Conservation (phyloP, 2,888 invertebrate genomes). For the Orthosia gracilis region DNA sequence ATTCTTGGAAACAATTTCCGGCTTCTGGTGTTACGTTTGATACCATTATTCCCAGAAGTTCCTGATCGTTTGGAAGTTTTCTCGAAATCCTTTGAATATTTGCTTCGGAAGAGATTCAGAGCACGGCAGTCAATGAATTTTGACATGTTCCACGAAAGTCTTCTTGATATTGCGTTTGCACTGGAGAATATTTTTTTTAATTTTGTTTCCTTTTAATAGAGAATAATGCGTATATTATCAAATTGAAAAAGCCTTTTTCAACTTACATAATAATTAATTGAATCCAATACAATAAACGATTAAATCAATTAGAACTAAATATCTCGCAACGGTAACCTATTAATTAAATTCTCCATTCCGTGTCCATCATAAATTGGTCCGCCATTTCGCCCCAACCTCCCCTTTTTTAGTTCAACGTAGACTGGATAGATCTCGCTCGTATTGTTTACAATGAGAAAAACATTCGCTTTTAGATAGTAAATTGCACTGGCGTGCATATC, state of each 20-base stretch:
- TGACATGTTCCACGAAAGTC: slow-evolving; percentile 37
- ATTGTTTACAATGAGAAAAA: slow-evolving; percentile 70
- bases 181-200: background rate
- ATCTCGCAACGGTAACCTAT: slow-evolving; percentile 42
- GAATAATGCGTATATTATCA: background rate
- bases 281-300: slow-evolving; percentile 1
- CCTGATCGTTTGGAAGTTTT: slow-evolving; percentile 8
- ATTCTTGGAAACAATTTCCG: slow-evolving; percentile 44
- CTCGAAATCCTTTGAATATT: slow-evolving; percentile 21
- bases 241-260: background rate
- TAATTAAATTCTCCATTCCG: slow-evolving; percentile 40
- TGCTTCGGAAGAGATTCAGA: slow-evolving; percentile 1
- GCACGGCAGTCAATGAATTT: slow-evolving; percentile 7
- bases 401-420: slow-evolving; percentile 58
- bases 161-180: background rate
- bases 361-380: slow-evolving; percentile 50
- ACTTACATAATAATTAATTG: background rate
- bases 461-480: slow-evolving; percentile 71
- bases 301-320: slow-evolving; percentile 41
- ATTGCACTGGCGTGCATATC: slow-evolving; percentile 65
- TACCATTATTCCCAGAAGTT: slow-evolving; percentile 16
- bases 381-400: slow-evolving; percentile 26
- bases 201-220: background rate
- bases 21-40: slow-evolving; percentile 12
- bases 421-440: slow-evolving; percentile 62